Conservation (phyloP, 2,888 invertebrate species). For the Pyrgus malvae region DNA sequence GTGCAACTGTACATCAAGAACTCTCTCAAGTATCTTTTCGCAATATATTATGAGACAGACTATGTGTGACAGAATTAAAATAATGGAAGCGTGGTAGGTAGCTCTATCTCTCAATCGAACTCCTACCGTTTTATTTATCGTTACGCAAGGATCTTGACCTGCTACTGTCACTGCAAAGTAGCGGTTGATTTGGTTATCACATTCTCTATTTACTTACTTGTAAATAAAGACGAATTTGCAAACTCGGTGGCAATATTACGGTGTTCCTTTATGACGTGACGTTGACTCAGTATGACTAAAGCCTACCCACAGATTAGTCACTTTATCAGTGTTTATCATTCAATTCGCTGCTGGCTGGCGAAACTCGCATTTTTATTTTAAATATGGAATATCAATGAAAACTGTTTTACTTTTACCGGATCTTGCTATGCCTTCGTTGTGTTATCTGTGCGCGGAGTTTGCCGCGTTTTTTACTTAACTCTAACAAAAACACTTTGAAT, state of each 20-base stretch:
- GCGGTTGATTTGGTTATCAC: constrained; percentile 1
- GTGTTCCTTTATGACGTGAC: constrained; percentile 25
- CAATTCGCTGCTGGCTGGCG: constrained; percentile 33
- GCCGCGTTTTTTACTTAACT: constrained; percentile 5
- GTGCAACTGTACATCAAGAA: no score
- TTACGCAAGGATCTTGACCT: constrained; percentile 13
- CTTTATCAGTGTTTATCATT: constrained; percentile 46
- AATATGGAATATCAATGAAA: constrained; percentile 6
- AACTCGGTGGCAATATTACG: constrained; percentile 6
- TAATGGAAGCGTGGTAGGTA: neutral
- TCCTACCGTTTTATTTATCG: constrained; percentile 2
- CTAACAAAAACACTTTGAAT: no score
- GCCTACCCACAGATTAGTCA: constrained; percentile 37
- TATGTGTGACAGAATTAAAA: neutral
- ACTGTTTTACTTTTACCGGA: constrained; percentile 6
- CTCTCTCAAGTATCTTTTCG: constrained; percentile 6
- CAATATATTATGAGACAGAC: constrained; percentile 3
- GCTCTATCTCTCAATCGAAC: neutral
- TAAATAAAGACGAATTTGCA: constrained; percentile 22
- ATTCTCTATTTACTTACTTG: constrained; percentile 2
- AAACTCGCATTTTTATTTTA: constrained; percentile 28
- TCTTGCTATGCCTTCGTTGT: neutral
- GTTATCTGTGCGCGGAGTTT: constrained; percentile 9
- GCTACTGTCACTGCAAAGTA: neutral
- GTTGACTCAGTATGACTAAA: constrained; percentile 42